Evolutionary conservation across 2,888 invertebrate genomes (phyloP).

Genomic region (Rhabditoides inermis): DNA sequence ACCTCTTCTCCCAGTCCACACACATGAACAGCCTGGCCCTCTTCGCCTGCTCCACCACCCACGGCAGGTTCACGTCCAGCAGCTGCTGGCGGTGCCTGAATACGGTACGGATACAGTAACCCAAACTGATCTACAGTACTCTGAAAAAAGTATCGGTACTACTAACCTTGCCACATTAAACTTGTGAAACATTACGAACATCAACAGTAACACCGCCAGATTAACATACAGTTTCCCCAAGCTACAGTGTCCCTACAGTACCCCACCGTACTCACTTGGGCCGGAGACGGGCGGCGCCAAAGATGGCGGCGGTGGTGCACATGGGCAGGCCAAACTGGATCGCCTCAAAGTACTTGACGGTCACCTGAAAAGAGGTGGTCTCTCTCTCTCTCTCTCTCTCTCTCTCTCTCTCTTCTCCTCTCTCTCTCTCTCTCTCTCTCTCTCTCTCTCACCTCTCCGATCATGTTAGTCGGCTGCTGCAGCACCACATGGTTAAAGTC

Average conservation of each 20-base stretch:
- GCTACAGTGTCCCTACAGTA: too few relatives aligned
- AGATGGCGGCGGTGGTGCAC: constrained; percentile 84
- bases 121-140: too few relatives aligned
- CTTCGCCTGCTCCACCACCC: constrained; percentile 39
- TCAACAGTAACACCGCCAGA: too few relatives aligned
- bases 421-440: background rate
- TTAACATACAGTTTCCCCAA: too few relatives aligned
- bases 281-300: constrained; percentile 77
- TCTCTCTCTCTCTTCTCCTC: constrained; percentile 64
- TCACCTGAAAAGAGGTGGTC: constrained; percentile 70
- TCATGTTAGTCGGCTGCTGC: constrained; percentile 76
- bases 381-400: background rate
- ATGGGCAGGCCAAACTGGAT: constrained; percentile 88
- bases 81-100: constrained; percentile 38
- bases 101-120: too few relatives aligned
- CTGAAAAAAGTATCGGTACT: too few relatives aligned
- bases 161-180: too few relatives aligned
- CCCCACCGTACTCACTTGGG: constrained; percentile 67
- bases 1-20: constrained; percentile 45
- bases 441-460: constrained; percentile 65
- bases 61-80: constrained; percentile 34
- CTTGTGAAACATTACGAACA: too few relatives aligned
- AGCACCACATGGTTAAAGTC: constrained; percentile 85
- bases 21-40: constrained; percentile 36
- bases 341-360: constrained; percentile 95